Evolutionary conservation across 92 coral and sea anemone species (phyloP), one percentile per base, ranked within the genome.

Genomic region (Muricea muricata): DNA sequence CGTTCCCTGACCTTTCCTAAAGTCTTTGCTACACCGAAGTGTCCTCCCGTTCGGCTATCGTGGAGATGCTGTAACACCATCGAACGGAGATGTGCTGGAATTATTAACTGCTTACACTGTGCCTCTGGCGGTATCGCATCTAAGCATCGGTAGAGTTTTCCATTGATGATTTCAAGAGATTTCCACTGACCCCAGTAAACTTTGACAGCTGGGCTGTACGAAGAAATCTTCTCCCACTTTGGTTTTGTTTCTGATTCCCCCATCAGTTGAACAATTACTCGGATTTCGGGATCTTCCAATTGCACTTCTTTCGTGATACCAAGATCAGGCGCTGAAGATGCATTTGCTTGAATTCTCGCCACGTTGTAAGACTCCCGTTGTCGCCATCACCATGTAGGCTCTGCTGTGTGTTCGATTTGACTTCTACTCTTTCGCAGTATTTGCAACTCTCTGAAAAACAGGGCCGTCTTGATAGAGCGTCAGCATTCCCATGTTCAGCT

Each of bases 11-110:
- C 89, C 67, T 67, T 65, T 20, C 37, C 89, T 24, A 67, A 70
- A 29, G 86, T 85, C 55, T 85, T 85, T 5, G 75, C 55, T 20
- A 78, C 86, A n/a, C 89, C 86, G 15, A 85, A 75, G 77, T 85
- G 89, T 7, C 88, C 88, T 12, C 84, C 87, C 17, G 39, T 77
- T 8, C 60, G 87, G 61, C 35, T 82, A 40, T 82, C 87, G 63
- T 82, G 87, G 40, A 82, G 87, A 15, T 20, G 87, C 24, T 82
- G 47, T 15, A 71, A 31, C 65, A 82, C 87, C 17, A 6, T 20
- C 30, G 46, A 8, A 17, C 82, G 20, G 13, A 82, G 87, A 30
- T 20, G 73, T 74, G 39, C 75, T 52, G 76, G 75, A 40, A 75
- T 32, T 26, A 77, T 80, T 24, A 84, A 85, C 73, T 85, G 88